Conservation (phyloP, 2,888 invertebrate species). For the Eristalinus sepulchralis region DNA sequence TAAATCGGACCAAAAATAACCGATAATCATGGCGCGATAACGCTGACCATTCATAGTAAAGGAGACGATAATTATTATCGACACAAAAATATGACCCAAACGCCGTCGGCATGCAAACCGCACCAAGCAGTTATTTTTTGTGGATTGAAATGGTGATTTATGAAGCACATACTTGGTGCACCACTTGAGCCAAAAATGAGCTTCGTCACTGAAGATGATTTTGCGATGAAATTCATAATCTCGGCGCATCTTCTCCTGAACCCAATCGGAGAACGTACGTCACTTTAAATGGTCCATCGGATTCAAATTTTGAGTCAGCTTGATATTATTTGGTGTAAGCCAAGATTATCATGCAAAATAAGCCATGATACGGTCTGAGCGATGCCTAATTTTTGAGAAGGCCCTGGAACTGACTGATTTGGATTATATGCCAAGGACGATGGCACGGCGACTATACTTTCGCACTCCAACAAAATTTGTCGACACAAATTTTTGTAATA, state of each 20-base stretch:
- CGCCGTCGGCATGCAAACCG: not conserved
- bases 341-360: not conserved
- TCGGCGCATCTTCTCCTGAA: too few species aligned
- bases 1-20: not conserved
- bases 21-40: conserved; percentile 23
- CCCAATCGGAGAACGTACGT: too few species aligned
- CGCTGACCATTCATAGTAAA: conserved; percentile 40
- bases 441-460: not conserved
- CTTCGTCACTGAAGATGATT: too few species aligned
- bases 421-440: not conserved
- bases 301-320: not conserved
- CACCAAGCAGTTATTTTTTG: not conserved
- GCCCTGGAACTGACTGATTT: not conserved
- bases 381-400: not conserved
- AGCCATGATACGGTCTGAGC: too few species aligned
- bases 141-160: conserved; percentile 2
- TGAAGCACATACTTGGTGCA: conserved; percentile 13
- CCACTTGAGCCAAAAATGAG: not conserved
- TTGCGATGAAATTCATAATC: too few species aligned
- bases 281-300: not conserved
- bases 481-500: too few species aligned
- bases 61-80: conserved; percentile 8
- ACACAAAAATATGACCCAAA: conserved; percentile 20
- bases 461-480: not conserved
- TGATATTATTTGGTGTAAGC: not conserved